Percentiles rank a stretch among this genome's conserved stretches.
These are phyloP conservation scores for Archips xylosteana DNA, from an alignment of 2,888 invertebrate genomes.

Conservation along the genomic window DNA sequence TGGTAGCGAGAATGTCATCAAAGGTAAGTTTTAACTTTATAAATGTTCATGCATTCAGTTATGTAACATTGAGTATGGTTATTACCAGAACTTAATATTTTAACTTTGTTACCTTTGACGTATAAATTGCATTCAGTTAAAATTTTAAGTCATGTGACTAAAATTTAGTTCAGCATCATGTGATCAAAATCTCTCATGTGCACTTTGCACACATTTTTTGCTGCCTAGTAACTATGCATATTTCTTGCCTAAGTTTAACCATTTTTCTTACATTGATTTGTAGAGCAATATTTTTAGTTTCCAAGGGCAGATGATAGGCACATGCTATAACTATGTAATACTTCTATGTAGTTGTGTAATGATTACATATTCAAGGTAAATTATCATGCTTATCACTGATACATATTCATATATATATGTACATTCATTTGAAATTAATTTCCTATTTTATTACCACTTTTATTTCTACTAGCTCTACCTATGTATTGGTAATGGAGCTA, in stretches of 20 bases:
- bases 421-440: not conserved
- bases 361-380: slow-evolving; percentile 41
- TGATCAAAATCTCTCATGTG: slow-evolving; percentile 32
- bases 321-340: slow-evolving; percentile 29
- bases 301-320: slow-evolving; percentile 14
- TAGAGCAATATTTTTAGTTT: slow-evolving; percentile 13
- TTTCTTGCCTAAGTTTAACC: slow-evolving; percentile 7
- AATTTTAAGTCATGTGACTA: slow-evolving; percentile 70
- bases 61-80: slow-evolving; percentile 77
- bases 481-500: not conserved
- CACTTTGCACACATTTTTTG: slow-evolving; percentile 31
- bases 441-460: not conserved
- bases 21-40: slow-evolving; percentile 71
- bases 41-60: slow-evolving; percentile 78
- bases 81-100: slow-evolving; percentile 56
- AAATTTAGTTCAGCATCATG: slow-evolving; percentile 47
- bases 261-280: slow-evolving; percentile 2
- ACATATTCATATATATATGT: not conserved
- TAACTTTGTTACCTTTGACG: slow-evolving; percentile 49
- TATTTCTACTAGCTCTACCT: not conserved
- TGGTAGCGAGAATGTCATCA: slow-evolving; percentile 74
- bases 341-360: slow-evolving; percentile 42
- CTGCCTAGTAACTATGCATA: slow-evolving; percentile 10
- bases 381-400: slow-evolving; percentile 18
- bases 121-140: slow-evolving; percentile 53